A percentile compares a stretch with the other conserved stretches of the same genome.
Evolutionary conservation across 2,888 invertebrate genomes (phyloP).

Genomic region (Teleogryllus oceanicus): DNA sequence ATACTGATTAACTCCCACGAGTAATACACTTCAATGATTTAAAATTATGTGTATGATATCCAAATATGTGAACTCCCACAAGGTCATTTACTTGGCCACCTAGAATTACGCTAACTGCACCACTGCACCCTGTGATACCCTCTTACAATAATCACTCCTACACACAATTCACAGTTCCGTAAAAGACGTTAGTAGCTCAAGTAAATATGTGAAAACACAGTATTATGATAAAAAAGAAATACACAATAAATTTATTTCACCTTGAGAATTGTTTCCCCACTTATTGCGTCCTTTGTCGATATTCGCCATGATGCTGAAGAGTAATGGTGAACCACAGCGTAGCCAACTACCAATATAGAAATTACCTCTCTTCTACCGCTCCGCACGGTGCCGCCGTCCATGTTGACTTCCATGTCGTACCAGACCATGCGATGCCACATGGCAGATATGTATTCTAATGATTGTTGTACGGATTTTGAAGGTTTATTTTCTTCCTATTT

Average conservation of each 20-base stretch:
- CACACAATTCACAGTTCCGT: neutral
- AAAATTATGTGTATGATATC: conserved; percentile 20
- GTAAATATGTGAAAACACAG: neutral
- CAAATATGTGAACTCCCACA: conserved; percentile 23
- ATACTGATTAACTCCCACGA: conserved; percentile 3
- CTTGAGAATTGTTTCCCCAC: conserved; percentile 49
- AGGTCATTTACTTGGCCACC: conserved; percentile 18
- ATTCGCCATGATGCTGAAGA: conserved; percentile 47
- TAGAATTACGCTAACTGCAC: conserved; percentile 18
- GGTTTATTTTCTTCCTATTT: neutral
- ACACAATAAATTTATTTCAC: conserved; percentile 40
- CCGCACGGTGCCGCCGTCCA: neutral
- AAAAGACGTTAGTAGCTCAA: conserved; percentile 4
- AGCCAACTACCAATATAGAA: conserved; percentile 18
- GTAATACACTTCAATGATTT: neutral
- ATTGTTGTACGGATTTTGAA: neutral
- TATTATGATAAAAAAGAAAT: conserved; percentile 7
- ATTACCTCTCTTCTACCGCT: neutral
- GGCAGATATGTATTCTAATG: neutral
- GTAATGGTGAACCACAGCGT: conserved; percentile 18
- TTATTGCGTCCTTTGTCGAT: conserved; percentile 52
- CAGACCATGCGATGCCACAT: neutral
- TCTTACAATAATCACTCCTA: conserved; percentile 23
- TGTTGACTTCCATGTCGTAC: neutral
- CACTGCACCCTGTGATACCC: conserved; percentile 11